Evolutionary conservation across 2,797 vertebrate genomes (phyloP).

Genomic region (Heteromormyrus szaboi): DNA sequence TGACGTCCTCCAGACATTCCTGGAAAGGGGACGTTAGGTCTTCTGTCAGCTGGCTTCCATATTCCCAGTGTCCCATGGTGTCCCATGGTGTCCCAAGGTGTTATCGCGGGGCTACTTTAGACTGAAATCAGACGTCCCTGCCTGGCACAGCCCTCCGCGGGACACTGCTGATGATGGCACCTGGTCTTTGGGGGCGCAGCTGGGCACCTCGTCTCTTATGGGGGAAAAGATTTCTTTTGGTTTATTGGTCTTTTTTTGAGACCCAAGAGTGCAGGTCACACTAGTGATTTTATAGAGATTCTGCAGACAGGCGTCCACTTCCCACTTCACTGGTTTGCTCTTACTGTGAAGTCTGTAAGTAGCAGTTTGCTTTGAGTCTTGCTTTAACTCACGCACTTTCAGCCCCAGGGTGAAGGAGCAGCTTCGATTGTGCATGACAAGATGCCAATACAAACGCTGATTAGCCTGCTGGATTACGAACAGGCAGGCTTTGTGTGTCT

Average conservation of each 20-base stretch:
- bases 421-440: not conserved
- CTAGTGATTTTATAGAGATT: not conserved
- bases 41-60: not conserved
- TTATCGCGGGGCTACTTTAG: not conserved
- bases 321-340: not conserved
- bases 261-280: not conserved
- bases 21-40: no score
- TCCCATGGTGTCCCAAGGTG: not conserved
- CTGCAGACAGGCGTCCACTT: not conserved
- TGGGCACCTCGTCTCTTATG: not conserved
- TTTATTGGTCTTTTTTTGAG: not conserved
- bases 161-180: not conserved
- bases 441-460: not conserved
- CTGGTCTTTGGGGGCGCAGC: not conserved
- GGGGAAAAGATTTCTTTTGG: not conserved
- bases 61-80: not conserved
- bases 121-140: not conserved
- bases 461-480: not conserved
- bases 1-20: not conserved
- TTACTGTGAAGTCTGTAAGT: not conserved
- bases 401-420: not conserved
- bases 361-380: not conserved
- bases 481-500: not conserved
- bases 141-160: not conserved
- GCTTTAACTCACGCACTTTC: not conserved